Percentiles rank a stretch among this genome's conserved stretches.
These are phyloP conservation scores for Pyrochroa serraticornis DNA, from an alignment of 2,888 invertebrate genomes.

Conservation along the genomic window DNA sequence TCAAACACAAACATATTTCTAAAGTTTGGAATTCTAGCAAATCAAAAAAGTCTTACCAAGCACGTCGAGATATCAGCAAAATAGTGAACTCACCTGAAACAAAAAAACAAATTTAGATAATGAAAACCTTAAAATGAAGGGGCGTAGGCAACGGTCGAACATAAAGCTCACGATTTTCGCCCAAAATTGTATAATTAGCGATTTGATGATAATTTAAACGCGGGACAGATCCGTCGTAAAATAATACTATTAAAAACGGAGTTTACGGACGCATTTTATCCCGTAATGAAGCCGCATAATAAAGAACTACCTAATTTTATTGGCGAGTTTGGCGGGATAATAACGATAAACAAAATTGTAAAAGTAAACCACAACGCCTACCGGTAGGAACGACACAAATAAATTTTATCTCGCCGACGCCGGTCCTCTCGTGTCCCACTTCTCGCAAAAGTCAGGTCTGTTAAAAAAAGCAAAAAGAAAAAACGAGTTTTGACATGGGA, in stretches of 20 bases:
- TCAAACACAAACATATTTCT: background rate
- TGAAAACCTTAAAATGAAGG: too few relatives aligned
- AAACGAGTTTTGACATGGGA: constrained; percentile 6
- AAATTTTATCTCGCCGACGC: constrained; percentile 9
- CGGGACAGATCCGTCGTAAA: too few relatives aligned
- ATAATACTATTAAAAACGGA: background rate
- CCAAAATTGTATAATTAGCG: too few relatives aligned
- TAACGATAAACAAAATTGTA: constrained; percentile 16
- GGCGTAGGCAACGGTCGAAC: too few relatives aligned
- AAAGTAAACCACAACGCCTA: background rate
- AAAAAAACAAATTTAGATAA: too few relatives aligned
- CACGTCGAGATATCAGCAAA: too few relatives aligned
- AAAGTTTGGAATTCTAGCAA: constrained; percentile 1
- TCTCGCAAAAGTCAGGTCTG: background rate
- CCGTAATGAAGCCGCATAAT: constrained; percentile 4
- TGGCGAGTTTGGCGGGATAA: background rate
- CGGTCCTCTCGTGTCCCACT: background rate
- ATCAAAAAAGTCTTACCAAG: background rate
- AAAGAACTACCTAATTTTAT: constrained; percentile 6
- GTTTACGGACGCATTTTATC: background rate
- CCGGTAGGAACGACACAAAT: constrained; percentile 4
- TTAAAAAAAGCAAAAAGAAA: background rate
- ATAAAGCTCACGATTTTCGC: too few relatives aligned
- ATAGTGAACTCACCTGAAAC: too few relatives aligned
- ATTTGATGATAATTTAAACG: too few relatives aligned